Percentiles rank a stretch among this genome's conserved stretches.
phyloP scores from a whole-genome alignment of 2,888 invertebrate genomes.

The Brachyopa scutellaris region DNA sequence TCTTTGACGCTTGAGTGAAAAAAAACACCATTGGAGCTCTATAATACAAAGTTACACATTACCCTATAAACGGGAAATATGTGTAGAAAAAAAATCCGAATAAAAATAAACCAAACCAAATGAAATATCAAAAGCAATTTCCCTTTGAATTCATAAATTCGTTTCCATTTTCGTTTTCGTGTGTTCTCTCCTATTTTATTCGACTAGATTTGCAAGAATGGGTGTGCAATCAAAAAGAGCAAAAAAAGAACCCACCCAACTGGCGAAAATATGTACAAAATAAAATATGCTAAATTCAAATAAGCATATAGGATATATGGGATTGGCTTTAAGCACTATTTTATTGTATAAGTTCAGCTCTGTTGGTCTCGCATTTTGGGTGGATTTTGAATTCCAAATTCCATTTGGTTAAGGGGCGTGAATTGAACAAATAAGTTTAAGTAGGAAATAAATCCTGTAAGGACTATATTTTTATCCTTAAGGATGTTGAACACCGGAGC shows the following conservation, averaged over 20 bases:
- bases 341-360: slow-evolving; percentile 70
- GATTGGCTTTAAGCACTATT: slow-evolving; percentile 71
- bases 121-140: slow-evolving; percentile 71
- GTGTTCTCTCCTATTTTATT: slow-evolving; percentile 45
- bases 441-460: slow-evolving; percentile 36
- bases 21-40: neutral
- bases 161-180: slow-evolving; percentile 52
- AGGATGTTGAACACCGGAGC: neutral
- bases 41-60: slow-evolving; percentile 17
- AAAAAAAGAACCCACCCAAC: neutral
- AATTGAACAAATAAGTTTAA: slow-evolving; percentile 56
- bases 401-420: slow-evolving; percentile 52
- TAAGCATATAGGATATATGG: slow-evolving; percentile 69
- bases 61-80: neutral
- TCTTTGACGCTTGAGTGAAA: too few species aligned
- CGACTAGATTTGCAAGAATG: slow-evolving; percentile 8
- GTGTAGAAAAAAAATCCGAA: neutral
- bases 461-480: neutral
- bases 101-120: slow-evolving; percentile 31
- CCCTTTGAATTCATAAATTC: slow-evolving; percentile 71
- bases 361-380: slow-evolving; percentile 40
- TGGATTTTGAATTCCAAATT: slow-evolving; percentile 27
- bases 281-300: slow-evolving; percentile 71
- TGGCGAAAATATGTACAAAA: slow-evolving; percentile 52
- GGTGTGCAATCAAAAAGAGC: neutral